These are phyloP conservation scores for Antennarius striatus DNA, from an alignment of 2,113 vertebrate genomes.

Conservation along the genomic window DNA sequence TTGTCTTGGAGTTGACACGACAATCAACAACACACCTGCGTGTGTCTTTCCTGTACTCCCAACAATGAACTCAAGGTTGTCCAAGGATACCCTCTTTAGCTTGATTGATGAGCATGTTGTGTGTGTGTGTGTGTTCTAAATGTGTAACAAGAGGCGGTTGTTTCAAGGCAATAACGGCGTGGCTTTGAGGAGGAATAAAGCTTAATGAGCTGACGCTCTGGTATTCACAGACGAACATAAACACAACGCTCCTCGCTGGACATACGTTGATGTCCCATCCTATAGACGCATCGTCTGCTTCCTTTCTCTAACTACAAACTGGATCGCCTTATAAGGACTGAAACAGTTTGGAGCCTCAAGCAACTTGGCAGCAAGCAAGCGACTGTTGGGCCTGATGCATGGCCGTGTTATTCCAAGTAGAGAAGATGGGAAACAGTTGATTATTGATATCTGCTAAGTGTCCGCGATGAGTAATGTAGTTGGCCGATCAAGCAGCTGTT, in stretches of 20 bases:
- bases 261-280: slow-evolving; percentile 13
- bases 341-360: slow-evolving; percentile 27
- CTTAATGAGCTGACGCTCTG: slow-evolving; percentile 30
- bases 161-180: slow-evolving; percentile 32
- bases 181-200: slow-evolving; percentile 22
- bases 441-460: slow-evolving; percentile 70
- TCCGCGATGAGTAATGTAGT: slow-evolving; percentile 58
- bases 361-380: slow-evolving; percentile 34
- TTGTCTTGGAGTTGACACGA: slow-evolving; percentile 20
- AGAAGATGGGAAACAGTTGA: slow-evolving; percentile 57
- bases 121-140: slow-evolving; percentile 40
- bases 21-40: slow-evolving; percentile 30
- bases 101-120: slow-evolving; percentile 54
- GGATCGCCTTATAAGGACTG: slow-evolving; percentile 59
- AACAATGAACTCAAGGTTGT: slow-evolving; percentile 45
- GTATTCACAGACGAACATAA: slow-evolving; percentile 34
- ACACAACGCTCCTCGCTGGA: slow-evolving; percentile 24
- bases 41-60: neutral
- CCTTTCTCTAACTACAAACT: slow-evolving; percentile 10
- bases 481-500: slow-evolving; percentile 56
- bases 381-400: slow-evolving; percentile 59
- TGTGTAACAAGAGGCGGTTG: slow-evolving; percentile 47
- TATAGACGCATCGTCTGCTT: slow-evolving; percentile 31
- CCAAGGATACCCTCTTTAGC: slow-evolving; percentile 39
- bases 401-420: slow-evolving; percentile 61